These are phyloP conservation scores for Pseudorasbora parva DNA, from an alignment of 2,113 vertebrate species.

Conservation along the genomic window DNA sequence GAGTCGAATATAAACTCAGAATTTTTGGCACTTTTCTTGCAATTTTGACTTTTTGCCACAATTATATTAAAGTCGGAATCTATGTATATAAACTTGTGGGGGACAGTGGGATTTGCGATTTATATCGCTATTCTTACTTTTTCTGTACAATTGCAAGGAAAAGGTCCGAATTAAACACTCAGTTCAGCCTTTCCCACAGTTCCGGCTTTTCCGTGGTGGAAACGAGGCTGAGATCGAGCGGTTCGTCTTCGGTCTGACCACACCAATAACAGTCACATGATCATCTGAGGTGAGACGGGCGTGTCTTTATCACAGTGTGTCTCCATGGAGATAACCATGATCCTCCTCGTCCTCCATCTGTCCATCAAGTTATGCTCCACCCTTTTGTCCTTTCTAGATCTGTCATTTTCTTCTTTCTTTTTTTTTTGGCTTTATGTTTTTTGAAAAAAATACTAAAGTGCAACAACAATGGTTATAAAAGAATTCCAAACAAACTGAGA, in stretches of 20 bases:
- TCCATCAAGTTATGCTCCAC: background rate
- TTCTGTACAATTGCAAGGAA: too few relatives aligned
- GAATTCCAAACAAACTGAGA: conserved; percentile 84
- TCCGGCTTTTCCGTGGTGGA: too few relatives aligned
- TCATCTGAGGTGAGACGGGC: conserved; percentile 1
- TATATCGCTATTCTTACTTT: too few relatives aligned
- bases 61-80: too few relatives aligned
- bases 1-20: too few relatives aligned
- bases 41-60: too few relatives aligned
- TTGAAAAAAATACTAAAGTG: conserved; percentile 81
- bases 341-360: background rate
- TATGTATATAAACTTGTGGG: too few relatives aligned
- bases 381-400: background rate
- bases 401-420: conserved; percentile 45
- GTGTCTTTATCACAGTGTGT: background rate
- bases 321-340: background rate
- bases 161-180: too few relatives aligned
- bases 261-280: conserved; percentile 32
- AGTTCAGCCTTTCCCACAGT: too few relatives aligned
- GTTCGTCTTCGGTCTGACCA: background rate
- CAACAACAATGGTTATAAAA: conserved; percentile 79
- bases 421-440: conserved; percentile 50
- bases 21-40: too few relatives aligned
- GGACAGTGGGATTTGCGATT: too few relatives aligned
- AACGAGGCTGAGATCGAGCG: background rate